phyloP scores from a whole-genome alignment of 2,113 vertebrate genomes.

The Bettongia penicillata region DNA sequence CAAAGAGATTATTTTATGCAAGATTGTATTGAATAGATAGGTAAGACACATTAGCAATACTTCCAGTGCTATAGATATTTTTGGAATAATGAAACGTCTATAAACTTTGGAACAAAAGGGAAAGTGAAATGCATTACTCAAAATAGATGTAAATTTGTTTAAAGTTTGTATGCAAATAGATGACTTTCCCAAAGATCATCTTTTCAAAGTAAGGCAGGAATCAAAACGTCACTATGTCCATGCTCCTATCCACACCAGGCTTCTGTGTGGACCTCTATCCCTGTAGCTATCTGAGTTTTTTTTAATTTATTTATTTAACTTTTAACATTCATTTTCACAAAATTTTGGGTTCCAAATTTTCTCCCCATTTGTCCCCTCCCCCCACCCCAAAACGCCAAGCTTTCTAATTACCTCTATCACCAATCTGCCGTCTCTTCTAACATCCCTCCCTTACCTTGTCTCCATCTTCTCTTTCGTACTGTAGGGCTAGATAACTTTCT shows the following conservation, averaged over 20 bases:
- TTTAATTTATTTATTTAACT: too few species aligned
- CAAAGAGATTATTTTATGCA: background rate
- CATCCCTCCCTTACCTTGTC: too few species aligned
- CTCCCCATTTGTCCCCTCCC: too few species aligned
- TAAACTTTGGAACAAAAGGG: conserved; percentile 19
- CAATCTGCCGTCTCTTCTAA: too few species aligned
- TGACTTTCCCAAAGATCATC: conserved; percentile 33
- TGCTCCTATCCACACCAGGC: background rate
- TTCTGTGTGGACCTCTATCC: background rate
- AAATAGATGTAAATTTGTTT: conserved; percentile 33
- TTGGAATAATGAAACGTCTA: conserved; percentile 23
- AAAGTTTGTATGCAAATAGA: conserved; percentile 17
- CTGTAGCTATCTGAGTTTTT: too few species aligned
- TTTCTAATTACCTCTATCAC: too few species aligned
- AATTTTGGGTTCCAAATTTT: too few species aligned
- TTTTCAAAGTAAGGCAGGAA: conserved; percentile 17
- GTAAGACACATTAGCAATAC: background rate
- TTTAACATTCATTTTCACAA: too few species aligned
- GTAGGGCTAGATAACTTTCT: too few species aligned
- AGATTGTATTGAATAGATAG: background rate
- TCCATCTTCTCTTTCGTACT: too few species aligned
- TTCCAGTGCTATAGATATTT: conserved; percentile 33
- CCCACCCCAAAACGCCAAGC: too few species aligned
- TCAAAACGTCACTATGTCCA: background rate
- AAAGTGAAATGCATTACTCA: conserved; percentile 11